Conservation (phyloP, 2,888 invertebrate species). For the Drosophila peninsularis region DNA sequence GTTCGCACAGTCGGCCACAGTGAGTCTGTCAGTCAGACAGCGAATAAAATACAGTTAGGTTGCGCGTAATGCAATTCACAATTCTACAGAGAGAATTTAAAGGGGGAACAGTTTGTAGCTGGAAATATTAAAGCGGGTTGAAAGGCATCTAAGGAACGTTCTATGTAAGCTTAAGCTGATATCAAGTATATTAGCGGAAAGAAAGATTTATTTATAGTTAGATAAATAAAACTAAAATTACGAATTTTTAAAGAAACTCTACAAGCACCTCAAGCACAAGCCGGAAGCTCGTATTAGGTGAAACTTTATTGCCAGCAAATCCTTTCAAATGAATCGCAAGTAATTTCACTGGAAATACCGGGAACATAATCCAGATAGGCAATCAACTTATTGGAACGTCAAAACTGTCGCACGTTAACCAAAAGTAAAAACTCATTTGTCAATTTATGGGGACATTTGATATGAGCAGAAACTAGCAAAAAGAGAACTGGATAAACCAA, state of each 20-base stretch:
- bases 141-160: neutral
- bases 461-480: slow-evolving; percentile 34
- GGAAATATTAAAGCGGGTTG: neutral
- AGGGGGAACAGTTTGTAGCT: neutral
- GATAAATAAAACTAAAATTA: neutral
- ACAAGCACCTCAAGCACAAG: neutral
- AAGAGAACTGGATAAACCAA: slow-evolving; percentile 18
- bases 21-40: slow-evolving; percentile 1
- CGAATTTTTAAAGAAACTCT: neutral
- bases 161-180: neutral
- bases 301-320: slow-evolving; percentile 18
- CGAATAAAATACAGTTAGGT: slow-evolving; percentile 3
- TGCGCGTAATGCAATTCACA: neutral
- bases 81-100: slow-evolving; percentile 29
- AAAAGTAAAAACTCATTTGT: slow-evolving; percentile 49
- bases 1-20: slow-evolving; percentile 6
- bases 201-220: neutral
- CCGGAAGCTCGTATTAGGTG: neutral
- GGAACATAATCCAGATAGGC: slow-evolving; percentile 9
- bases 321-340: slow-evolving; percentile 34
- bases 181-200: neutral
- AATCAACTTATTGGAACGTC: slow-evolving; percentile 30
- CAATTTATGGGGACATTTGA: slow-evolving; percentile 52
- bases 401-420: slow-evolving; percentile 14
- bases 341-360: slow-evolving; percentile 1